A percentile compares a stretch with the other conserved stretches of the same genome.
These are phyloP conservation scores for Polymixis flavicincta DNA, from an alignment of 2,888 invertebrate species.

Conservation along the genomic window DNA sequence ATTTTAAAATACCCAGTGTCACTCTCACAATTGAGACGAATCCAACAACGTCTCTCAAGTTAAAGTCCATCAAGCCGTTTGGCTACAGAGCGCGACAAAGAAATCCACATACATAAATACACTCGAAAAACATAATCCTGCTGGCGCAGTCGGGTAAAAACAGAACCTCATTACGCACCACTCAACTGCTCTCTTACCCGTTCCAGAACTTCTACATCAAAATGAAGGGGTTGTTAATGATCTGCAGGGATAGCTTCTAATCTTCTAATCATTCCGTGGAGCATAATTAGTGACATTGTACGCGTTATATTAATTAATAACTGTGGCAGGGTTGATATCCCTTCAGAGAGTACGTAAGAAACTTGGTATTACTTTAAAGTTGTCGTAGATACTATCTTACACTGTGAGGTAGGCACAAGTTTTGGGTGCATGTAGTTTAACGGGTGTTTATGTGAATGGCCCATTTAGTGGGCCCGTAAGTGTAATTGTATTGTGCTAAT, in stretches of 20 bases:
- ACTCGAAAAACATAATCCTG: too few species aligned
- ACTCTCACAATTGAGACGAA: too few species aligned
- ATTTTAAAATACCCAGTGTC: too few species aligned
- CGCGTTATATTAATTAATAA: constrained; percentile 73
- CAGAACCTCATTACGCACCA: too few species aligned
- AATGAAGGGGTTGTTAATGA: constrained; percentile 60
- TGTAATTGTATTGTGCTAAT: neutral
- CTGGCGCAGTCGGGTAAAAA: too few species aligned
- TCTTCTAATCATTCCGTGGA: constrained; percentile 74
- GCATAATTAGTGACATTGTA: constrained; percentile 73
- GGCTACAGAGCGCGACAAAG: too few species aligned
- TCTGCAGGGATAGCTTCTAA: constrained; percentile 71
- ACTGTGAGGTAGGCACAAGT: constrained; percentile 6
- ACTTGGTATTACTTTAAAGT: constrained; percentile 46
- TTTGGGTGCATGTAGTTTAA: constrained; percentile 25
- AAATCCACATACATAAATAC: too few species aligned
- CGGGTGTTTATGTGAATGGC: neutral
- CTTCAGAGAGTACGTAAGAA: constrained; percentile 45
- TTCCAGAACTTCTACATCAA: constrained; percentile 55
- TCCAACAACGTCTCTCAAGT: too few species aligned
- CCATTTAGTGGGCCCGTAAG: neutral
- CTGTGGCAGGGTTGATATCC: constrained; percentile 52
- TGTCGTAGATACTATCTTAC: constrained; percentile 15
- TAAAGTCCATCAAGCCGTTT: too few species aligned
- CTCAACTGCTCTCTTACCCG: neutral